Evolutionary conservation across 2,797 vertebrate genomes (phyloP).

Genomic region (Pogonophryne albipinna): DNA sequence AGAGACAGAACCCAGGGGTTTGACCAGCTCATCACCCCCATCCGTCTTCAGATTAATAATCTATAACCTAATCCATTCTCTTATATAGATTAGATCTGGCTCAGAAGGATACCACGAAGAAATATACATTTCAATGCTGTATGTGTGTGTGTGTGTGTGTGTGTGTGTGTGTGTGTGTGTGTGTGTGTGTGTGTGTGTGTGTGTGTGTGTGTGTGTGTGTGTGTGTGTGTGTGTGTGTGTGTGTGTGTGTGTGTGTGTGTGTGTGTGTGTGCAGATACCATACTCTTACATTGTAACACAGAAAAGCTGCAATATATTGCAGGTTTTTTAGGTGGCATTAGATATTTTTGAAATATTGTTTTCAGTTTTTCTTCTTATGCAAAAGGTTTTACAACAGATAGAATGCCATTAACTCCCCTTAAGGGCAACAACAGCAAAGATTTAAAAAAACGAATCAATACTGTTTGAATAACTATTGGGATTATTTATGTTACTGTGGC

Average conservation of each 20-base stretch:
- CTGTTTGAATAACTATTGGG: neutral
- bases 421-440: conserved; percentile 6
- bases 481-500: neutral
- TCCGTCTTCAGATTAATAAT: conserved; percentile 71
- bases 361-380: neutral
- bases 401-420: neutral
- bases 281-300: conserved; percentile 18
- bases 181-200: conserved; percentile 2
- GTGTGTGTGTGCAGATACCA: neutral
- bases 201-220: conserved; percentile 2
- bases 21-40: conserved; percentile 26
- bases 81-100: conserved; percentile 51
- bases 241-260: no score
- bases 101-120: conserved; percentile 38
- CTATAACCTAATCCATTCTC: conserved; percentile 66
- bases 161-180: no score
- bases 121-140: conserved; percentile 15
- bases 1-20: conserved; percentile 30
- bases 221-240: no score
- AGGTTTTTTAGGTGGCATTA: neutral
- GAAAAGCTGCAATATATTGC: neutral
- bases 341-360: neutral
- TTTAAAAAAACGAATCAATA: conserved; percentile 28
- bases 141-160: no score
- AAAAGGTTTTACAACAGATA: neutral